Evolutionary conservation across 1,140 invertebrate genomes (phyloP), one percentile per base, ranked within the genome.

Genomic region (Drosophila novamexicana): DNA sequence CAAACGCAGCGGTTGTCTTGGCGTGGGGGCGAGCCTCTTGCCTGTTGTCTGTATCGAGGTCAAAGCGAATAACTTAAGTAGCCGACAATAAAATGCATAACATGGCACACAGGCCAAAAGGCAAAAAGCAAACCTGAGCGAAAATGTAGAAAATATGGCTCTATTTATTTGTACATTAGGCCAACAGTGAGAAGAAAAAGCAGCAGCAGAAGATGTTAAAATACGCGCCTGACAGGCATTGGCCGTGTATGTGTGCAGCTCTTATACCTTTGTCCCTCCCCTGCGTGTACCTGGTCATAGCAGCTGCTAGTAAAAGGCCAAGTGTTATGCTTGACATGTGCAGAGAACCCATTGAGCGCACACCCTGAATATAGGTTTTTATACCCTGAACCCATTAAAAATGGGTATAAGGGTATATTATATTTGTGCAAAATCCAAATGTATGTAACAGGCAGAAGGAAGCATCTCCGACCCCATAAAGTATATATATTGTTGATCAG

Each of bases 61-160:
- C 84, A 88, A 88, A 88, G 84, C 83, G 84, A 84, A 88, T 88
- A 84, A 89, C 84, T 88, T 89, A 88, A 88, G 84, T 88, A 89
- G 84, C 84, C 84, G 84, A 83, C 84, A 89, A 89, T 89, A 89
- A 89, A 89, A 89, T 89, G 84, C 84, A 89, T 90, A 89, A 81
- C 80, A 89, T 76, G 77, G 58, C 69, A 49, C 47, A 73, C 62
- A 57, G 67, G 49, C 64, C 37, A 70, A 54, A 50, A 49, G 45
- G 37, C 42, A 73, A 76, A 56, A 50, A 62, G 50, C 57, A 56
- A 70, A 64, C 65, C 79, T 75, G 63, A 70, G 68, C 69, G 79
- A 86, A 83, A 88, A 77, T 86, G 72, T 79, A 65, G 32, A 86
- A 88, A 83, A 86, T 86, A 86, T 77, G 66, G 80, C 79, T 88